Base-by-base conservation (phyloP, 2,113 vertebrate species). In the Oreochromis tanganicae region DNA sequence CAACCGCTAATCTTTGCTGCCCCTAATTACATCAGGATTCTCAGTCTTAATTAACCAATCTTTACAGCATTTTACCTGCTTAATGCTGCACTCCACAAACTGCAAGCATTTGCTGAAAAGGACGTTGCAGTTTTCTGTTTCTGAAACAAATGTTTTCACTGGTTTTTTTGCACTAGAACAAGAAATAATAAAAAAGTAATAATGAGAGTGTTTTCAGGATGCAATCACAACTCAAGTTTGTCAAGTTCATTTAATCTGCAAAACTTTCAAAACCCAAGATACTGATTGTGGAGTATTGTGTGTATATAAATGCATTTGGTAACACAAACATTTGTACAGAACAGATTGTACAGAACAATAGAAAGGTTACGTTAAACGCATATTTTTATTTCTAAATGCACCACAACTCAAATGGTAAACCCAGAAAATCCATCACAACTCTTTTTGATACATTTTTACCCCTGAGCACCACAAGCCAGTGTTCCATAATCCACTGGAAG, bases 21-120 rank as follows among this genome's bases (percentile, higher is more conserved):
- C 94, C 89, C 96, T 96, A 97, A 97, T 96, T 96, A 96, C 96
- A 96, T 93, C 88, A 94, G 94, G 88, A 88, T 95, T 95, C 95
- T 95, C 94, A 93, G 94, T 91, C 94, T 96, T 97, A 96, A 97
- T 97, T 96, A 97, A 96, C 93, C 92, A 95, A 96, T 96, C 96
- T 96, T 96, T 95, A 95, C 91, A 94, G 91, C 88, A 93, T 95
- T 96, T 95, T 93, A 95, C 89, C 92, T 89, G 89, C 91, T 95
- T 96, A 96, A 96, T 95, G 95, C 94, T 93, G 93, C 92, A 91
- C 94, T 94, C 92, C 87, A 81, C 84, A 87, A 92, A 91, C 92
- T 90, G 93, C 90, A 89, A 85, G 84, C 68, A 5, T 92, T 80
- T 91, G 94, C 91, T 87, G 86, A 93, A 92, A 46, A 80, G 66